phyloP scores from a whole-genome alignment of 2,113 vertebrate genomes.

The Mustela lutreola region DNA sequence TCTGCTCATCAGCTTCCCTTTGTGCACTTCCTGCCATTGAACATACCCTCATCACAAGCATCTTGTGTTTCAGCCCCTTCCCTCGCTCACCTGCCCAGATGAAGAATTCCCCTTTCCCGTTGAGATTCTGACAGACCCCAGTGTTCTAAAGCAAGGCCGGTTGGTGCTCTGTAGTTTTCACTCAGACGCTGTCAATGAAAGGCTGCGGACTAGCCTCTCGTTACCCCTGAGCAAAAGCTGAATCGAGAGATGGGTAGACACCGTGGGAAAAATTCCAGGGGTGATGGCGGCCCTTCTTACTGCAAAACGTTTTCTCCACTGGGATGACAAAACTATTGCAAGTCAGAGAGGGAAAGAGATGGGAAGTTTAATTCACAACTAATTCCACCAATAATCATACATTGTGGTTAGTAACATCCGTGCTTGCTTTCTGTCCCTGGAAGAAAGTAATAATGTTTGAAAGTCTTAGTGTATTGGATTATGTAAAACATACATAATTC shows the following conservation, averaged over 20 bases:
- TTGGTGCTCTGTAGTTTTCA: slow-evolving; percentile 49
- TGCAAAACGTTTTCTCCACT: slow-evolving; percentile 18
- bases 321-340: background rate
- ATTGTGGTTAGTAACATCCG: slow-evolving; percentile 33
- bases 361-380: slow-evolving; percentile 47
- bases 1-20: slow-evolving; percentile 86
- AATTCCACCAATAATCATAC: slow-evolving; percentile 44
- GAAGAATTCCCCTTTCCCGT: slow-evolving; percentile 60
- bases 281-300: background rate
- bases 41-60: slow-evolving; percentile 53
- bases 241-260: background rate
- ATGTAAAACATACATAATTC: background rate
- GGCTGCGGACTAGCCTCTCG: slow-evolving; percentile 1
- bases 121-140: slow-evolving; percentile 31
- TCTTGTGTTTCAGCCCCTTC: slow-evolving; percentile 71
- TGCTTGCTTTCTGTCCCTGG: background rate
- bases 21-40: slow-evolving; percentile 74
- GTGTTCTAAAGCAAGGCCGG: slow-evolving; percentile 32
- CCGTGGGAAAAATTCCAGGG: background rate
- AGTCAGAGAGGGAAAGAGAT: slow-evolving; percentile 51
- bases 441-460: slow-evolving; percentile 11
- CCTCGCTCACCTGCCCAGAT: slow-evolving; percentile 43
- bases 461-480: background rate
- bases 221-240: slow-evolving; percentile 36
- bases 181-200: slow-evolving; percentile 32